Evolutionary conservation across 2,113 vertebrate genomes (phyloP).

Genomic region (Ondatra zibethicus): DNA sequence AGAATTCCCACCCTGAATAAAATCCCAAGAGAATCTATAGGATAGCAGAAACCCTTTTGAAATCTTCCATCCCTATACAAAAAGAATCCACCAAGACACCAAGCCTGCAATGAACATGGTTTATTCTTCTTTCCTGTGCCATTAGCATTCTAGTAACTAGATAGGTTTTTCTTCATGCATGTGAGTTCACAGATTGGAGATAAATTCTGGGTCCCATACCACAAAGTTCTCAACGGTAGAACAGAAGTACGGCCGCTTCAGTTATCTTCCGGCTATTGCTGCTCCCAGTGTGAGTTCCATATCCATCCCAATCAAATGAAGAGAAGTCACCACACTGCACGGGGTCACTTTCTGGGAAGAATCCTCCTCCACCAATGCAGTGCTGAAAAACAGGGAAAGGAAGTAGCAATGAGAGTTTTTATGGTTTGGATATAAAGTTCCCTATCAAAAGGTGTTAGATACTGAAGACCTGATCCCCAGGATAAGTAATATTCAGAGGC

Average conservation of each 20-base stretch:
- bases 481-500: neutral
- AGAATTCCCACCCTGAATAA: neutral
- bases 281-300: slow-evolving; percentile 39
- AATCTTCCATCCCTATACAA: neutral
- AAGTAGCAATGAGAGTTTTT: neutral
- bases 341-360: slow-evolving; percentile 59
- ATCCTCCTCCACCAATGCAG: slow-evolving; percentile 78
- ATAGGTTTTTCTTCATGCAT: neutral
- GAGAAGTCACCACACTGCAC: slow-evolving; percentile 76
- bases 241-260: slow-evolving; percentile 66
- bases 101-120: neutral
- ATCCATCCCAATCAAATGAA: slow-evolving; percentile 73
- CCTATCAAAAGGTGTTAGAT: neutral
- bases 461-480: neutral
- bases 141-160: neutral
- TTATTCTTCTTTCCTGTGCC: neutral
- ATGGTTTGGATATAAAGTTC: neutral
- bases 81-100: neutral
- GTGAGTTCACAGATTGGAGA: too few relatives aligned
- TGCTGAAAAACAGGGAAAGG: slow-evolving; percentile 41
- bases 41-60: neutral
- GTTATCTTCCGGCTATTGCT: slow-evolving; percentile 55
- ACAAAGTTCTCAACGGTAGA: slow-evolving; percentile 55
- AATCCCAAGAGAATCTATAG: neutral
- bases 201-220: too few relatives aligned